Evolutionary conservation across 2,113 vertebrate genomes (phyloP).

Genomic region (Semnopithecus entellus): DNA sequence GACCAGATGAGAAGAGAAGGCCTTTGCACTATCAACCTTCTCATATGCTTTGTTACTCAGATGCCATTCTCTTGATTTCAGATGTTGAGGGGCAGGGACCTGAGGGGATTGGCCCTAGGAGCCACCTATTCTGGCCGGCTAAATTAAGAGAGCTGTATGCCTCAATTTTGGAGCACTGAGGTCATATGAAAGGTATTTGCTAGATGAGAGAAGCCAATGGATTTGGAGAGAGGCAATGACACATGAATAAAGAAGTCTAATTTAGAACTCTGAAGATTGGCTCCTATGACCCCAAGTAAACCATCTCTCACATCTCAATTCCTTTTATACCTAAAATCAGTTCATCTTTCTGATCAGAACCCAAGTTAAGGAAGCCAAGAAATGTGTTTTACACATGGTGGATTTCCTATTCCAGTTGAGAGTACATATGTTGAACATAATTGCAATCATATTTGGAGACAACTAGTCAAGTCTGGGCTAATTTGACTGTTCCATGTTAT

Average conservation of each 20-base stretch:
- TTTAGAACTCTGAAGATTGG: background rate
- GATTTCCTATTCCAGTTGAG: background rate
- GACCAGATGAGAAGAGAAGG: background rate
- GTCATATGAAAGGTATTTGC: background rate
- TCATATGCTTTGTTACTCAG: background rate
- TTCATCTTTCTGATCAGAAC: background rate
- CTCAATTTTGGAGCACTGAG: background rate
- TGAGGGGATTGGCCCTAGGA: background rate
- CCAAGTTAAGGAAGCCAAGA: background rate
- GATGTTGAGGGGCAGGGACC: too few species aligned
- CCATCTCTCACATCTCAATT: background rate
- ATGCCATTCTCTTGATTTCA: background rate
- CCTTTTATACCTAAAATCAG: background rate
- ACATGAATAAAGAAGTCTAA: background rate
- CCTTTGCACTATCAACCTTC: background rate
- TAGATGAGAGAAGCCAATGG: background rate
- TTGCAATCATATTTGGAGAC: background rate
- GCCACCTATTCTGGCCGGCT: too few species aligned
- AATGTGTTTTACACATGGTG: background rate
- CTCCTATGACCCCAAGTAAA: background rate
- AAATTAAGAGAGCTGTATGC: background rate
- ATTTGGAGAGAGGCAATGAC: background rate
- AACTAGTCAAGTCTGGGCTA: background rate
- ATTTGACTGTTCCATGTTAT: background rate
- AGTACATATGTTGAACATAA: background rate